A percentile compares a stretch with the other conserved stretches of the same genome.
phyloP scores from a whole-genome alignment of 2,888 invertebrate genomes.

The Achlya flavicornis region DNA sequence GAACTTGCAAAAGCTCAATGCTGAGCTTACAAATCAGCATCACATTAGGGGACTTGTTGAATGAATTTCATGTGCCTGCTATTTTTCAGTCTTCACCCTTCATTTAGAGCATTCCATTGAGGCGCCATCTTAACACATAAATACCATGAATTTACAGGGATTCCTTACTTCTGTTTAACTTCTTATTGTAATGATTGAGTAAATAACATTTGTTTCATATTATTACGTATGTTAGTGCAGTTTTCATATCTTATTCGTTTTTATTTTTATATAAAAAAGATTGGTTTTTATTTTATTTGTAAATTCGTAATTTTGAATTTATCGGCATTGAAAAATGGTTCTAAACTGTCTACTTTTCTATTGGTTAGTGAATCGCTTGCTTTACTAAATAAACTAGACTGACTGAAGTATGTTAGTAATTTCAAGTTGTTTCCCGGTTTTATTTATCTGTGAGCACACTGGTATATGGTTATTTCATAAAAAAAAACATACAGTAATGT shows the following conservation, averaged over 20 bases:
- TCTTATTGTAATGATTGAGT: background rate
- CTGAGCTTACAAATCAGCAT: background rate
- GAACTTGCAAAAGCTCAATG: background rate
- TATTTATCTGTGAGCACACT: too few species aligned
- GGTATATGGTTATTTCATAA: too few species aligned
- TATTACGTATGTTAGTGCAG: background rate
- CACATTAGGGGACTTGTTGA: background rate
- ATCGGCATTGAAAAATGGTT: too few species aligned
- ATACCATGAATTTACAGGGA: background rate
- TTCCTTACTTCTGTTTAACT: background rate
- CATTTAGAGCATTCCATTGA: background rate
- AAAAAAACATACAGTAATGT: too few species aligned
- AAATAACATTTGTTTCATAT: background rate
- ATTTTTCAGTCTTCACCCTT: slow-evolving; percentile 7
- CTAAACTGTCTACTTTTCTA: too few species aligned
- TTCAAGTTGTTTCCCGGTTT: too few species aligned
- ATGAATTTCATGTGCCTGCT: background rate
- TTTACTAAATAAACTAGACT: too few species aligned
- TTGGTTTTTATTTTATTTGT: background rate
- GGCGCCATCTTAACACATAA: background rate
- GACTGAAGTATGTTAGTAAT: too few species aligned
- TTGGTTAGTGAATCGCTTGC: too few species aligned
- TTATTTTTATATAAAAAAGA: background rate
- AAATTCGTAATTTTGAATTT: too few species aligned
- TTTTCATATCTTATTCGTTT: background rate